phyloP scores from a whole-genome alignment of 2,113 vertebrate species.

The Plestiodon gilberti region DNA sequence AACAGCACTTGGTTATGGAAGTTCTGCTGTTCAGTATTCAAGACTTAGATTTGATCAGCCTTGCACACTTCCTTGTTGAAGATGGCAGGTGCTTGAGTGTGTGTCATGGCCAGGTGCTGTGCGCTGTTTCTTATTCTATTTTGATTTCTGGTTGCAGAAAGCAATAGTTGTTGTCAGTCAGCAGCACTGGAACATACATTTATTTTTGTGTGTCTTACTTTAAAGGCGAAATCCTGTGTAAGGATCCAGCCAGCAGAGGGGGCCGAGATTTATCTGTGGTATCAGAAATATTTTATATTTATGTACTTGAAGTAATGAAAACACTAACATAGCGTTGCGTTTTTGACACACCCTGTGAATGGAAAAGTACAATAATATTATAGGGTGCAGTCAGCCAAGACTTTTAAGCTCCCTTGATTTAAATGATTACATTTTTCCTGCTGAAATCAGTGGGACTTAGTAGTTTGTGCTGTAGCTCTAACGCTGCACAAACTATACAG shows the following conservation, averaged over 20 bases:
- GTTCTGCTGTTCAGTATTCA: not conserved
- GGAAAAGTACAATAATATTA: not conserved
- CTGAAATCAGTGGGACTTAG: not conserved
- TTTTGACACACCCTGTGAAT: not conserved
- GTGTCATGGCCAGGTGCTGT: not conserved
- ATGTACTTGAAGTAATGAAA: not conserved
- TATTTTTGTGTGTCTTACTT: too few species aligned
- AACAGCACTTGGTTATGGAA: not conserved
- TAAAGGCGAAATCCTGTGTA: too few species aligned
- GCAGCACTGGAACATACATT: too few species aligned
- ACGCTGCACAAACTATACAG: not conserved
- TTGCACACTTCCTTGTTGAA: not conserved
- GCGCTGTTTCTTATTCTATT: not conserved
- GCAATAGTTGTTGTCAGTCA: too few species aligned
- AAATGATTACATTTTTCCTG: not conserved
- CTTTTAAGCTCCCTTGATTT: not conserved
- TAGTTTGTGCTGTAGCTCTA: not conserved
- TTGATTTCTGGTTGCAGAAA: not conserved
- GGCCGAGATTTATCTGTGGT: not conserved
- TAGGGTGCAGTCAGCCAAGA: not conserved
- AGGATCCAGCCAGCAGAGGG: too few species aligned
- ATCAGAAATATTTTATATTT: conserved; percentile 2
- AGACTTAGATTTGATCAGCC: not conserved
- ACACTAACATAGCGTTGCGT: not conserved
- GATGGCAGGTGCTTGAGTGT: not conserved